Evolutionary conservation across 1,140 invertebrate species (phyloP).

Genomic region (Mizuhopecten yessoensis): DNA sequence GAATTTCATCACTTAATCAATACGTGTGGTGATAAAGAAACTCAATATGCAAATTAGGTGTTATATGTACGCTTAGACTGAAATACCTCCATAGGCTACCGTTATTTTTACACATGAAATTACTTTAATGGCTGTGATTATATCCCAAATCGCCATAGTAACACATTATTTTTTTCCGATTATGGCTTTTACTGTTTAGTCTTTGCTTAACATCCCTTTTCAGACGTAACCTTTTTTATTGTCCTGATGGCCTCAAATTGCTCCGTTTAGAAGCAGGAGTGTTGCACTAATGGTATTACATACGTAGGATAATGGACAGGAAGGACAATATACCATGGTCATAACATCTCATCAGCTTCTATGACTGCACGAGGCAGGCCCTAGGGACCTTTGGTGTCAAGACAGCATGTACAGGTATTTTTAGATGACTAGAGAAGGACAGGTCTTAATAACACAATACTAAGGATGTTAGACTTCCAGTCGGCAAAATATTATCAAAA

Average conservation of each 20-base stretch:
- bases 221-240: neutral
- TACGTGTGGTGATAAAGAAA: neutral
- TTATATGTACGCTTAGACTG: neutral
- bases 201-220: neutral
- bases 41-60: constrained; percentile 3
- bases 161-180: neutral
- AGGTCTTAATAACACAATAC: neutral
- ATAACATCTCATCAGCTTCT: neutral
- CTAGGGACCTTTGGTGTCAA: neutral
- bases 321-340: neutral
- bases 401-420: neutral
- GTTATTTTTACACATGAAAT: neutral
- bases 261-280: neutral
- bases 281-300: neutral
- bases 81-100: neutral
- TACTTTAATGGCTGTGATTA: neutral
- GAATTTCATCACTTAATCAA: neutral
- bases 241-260: neutral
- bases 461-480: neutral
- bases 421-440: neutral
- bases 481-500: neutral
- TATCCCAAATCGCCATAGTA: neutral
- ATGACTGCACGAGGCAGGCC: neutral
- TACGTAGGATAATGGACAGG: neutral
- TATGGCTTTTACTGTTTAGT: neutral